Percentiles rank a stretch among this genome's conserved stretches.
Conservation (phyloP, 1,140 invertebrate species). For the Coenobita brevimanus region DNA sequence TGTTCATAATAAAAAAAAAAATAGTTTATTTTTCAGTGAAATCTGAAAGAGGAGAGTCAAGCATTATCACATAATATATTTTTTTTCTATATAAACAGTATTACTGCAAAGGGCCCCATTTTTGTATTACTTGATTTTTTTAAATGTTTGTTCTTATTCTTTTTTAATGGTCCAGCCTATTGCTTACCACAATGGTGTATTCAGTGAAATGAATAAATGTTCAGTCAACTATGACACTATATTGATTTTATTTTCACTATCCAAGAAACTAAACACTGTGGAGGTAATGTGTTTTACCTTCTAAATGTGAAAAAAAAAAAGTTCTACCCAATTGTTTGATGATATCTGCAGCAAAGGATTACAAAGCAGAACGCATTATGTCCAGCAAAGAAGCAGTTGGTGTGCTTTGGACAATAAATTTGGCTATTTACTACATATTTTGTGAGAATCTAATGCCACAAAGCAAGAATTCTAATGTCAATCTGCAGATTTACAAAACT, state of each 20-base stretch:
- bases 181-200: neutral
- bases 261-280: neutral
- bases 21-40: neutral
- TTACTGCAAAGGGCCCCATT: neutral
- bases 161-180: conserved; percentile 3
- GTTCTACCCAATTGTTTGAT: neutral
- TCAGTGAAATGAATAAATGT: neutral
- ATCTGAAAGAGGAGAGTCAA: neutral
- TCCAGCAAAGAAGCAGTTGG: conserved; percentile 2
- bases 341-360: conserved; percentile 9
- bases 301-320: neutral
- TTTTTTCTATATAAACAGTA: neutral
- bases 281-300: conserved; percentile 23
- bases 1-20: neutral
- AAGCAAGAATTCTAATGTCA: conserved; percentile 15
- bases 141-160: neutral
- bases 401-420: conserved; percentile 12
- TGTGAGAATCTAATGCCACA: conserved; percentile 9
- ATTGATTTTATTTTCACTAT: neutral
- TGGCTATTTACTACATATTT: neutral
- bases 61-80: neutral
- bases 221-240: neutral
- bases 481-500: conserved; percentile 20
- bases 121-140: too few relatives aligned
- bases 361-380: conserved; percentile 36